These are phyloP conservation scores for Morone saxatilis DNA, from an alignment of 2,113 vertebrate genomes.

Conservation along the genomic window DNA sequence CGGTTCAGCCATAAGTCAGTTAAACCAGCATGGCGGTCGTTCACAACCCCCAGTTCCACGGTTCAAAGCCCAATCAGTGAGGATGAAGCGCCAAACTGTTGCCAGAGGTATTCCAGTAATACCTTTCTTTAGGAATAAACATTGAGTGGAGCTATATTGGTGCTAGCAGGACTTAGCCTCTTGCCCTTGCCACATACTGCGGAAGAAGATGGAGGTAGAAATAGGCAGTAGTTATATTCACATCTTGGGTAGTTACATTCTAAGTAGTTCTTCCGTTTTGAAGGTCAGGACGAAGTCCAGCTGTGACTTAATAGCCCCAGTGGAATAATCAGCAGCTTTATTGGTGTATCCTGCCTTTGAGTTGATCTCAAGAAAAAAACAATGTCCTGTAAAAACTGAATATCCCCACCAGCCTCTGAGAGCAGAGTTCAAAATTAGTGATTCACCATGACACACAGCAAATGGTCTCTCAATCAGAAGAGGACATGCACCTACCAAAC, in stretches of 20 bases:
- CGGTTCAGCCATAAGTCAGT: conserved; percentile 70
- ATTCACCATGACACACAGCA: conserved; percentile 59
- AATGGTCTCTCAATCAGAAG: conserved; percentile 65
- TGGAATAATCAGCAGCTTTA: conserved; percentile 28
- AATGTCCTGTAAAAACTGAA: conserved; percentile 15
- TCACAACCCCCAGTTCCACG: conserved; percentile 35
- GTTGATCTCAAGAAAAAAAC: conserved; percentile 15
- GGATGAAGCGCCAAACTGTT: conserved; percentile 59
- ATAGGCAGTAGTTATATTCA: conserved; percentile 1
- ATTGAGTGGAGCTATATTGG: conserved; percentile 32
- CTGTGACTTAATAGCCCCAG: conserved; percentile 40
- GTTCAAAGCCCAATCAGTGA: conserved; percentile 70
- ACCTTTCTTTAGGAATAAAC: conserved; percentile 50
- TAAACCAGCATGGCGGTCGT: conserved; percentile 68
- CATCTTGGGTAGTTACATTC: background rate
- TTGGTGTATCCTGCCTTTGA: conserved; percentile 29
- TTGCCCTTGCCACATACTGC: conserved; percentile 27
- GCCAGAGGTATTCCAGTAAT: conserved; percentile 55
- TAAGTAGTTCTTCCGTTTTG: conserved; percentile 17
- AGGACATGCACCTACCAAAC: conserved; percentile 60
- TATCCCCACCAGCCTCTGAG: background rate
- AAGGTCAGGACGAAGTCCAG: conserved; percentile 41
- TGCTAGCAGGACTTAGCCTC: conserved; percentile 17
- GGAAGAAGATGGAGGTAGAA: conserved; percentile 17
- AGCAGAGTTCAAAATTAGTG: conserved; percentile 57